Percentiles rank a stretch among this genome's conserved stretches.
phyloP scores from a whole-genome alignment of 2,113 vertebrate species.

The Hypanus sabinus region DNA sequence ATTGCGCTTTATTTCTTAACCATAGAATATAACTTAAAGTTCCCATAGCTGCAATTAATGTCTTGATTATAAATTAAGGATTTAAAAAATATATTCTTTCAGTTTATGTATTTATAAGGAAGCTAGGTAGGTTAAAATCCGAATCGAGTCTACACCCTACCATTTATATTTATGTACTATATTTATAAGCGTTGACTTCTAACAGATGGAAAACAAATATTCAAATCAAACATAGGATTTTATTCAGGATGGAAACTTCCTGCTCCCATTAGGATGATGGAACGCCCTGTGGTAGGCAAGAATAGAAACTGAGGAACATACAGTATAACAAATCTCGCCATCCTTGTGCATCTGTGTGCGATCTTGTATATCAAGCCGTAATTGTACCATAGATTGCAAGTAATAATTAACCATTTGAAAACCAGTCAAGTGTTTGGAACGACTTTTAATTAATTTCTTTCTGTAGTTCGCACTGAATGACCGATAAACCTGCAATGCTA shows the following conservation, averaged over 20 bases:
- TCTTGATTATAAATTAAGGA: not conserved
- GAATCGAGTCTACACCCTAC: not conserved
- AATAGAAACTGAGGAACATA: not conserved
- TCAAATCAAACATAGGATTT: not conserved
- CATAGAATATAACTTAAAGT: conserved; percentile 6
- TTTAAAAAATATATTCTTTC: not conserved
- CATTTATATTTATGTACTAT: not conserved
- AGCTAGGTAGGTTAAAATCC: conserved; percentile 9
- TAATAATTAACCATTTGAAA: not conserved
- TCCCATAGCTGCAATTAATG: not conserved
- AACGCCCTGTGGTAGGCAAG: not conserved
- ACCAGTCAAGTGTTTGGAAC: not conserved
- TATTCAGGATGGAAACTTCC: conserved; percentile 16
- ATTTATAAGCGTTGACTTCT: not conserved
- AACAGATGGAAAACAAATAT: conserved; percentile 10
- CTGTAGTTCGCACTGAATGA: not conserved
- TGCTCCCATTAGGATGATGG: not conserved
- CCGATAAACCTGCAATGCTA: not conserved
- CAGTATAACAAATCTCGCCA: not conserved
- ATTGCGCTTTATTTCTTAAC: not conserved
- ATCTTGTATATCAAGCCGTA: not conserved
- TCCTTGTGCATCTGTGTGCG: not conserved
- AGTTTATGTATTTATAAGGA: not conserved
- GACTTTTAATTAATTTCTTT: not conserved
- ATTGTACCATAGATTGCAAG: not conserved